Evolutionary conservation across 2,113 vertebrate species (phyloP).

Genomic region (Platanista minor): DNA sequence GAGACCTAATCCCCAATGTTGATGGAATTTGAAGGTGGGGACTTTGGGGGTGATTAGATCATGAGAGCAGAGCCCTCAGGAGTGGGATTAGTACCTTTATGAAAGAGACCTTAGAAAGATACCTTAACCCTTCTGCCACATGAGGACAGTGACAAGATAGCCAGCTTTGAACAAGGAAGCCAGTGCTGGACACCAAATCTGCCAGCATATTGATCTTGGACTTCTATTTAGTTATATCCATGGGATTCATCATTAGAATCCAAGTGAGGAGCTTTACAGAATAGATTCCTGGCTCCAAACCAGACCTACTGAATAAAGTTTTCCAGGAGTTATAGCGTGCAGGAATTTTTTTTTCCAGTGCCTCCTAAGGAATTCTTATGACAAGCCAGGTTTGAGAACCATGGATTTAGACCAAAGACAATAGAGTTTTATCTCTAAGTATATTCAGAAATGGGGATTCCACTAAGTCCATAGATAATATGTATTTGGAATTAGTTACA

Average conservation of each 20-base stretch:
- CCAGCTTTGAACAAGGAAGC: background rate
- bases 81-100: background rate
- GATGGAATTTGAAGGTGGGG: background rate
- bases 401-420: background rate
- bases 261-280: background rate
- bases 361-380: background rate
- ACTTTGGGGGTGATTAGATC: background rate
- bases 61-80: background rate
- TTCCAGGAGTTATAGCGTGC: background rate
- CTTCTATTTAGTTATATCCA: background rate
- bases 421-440: background rate
- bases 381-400: background rate
- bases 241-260: background rate
- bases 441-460: background rate
- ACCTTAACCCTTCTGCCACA: background rate
- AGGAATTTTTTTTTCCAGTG: background rate
- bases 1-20: background rate
- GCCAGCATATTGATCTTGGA: background rate
- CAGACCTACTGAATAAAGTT: background rate
- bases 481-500: background rate
- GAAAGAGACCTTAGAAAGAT: background rate
- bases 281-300: background rate
- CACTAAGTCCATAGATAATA: background rate
- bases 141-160: background rate
- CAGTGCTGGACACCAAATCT: background rate